A percentile compares a stretch with the other conserved stretches of the same genome.
These are phyloP conservation scores for Burhinus bistriatus DNA, from an alignment of 2,113 vertebrate species.

Conservation along the genomic window DNA sequence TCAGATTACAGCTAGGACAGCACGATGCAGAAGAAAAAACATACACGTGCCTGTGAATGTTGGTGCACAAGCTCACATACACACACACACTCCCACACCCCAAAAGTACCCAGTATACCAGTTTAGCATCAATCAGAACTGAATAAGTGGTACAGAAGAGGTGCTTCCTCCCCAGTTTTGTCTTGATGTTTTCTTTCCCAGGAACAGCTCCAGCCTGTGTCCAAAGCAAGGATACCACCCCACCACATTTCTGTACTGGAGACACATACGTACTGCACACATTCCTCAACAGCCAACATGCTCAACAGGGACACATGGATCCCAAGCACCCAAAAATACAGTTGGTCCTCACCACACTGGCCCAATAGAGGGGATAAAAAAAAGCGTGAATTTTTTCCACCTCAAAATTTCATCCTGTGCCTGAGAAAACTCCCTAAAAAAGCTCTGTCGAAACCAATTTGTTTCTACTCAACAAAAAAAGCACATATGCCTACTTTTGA, in stretches of 20 bases:
- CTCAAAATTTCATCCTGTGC: slow-evolving; percentile 60
- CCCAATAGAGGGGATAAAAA: background rate
- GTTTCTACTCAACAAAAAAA: slow-evolving; percentile 36
- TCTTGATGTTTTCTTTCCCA: background rate
- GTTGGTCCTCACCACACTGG: slow-evolving; percentile 15
- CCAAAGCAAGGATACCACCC: background rate
- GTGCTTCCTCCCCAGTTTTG: background rate
- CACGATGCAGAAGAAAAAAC: background rate
- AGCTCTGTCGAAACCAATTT: slow-evolving; percentile 20
- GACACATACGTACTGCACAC: background rate
- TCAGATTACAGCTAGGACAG: background rate
- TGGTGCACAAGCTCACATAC: background rate
- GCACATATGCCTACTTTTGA: slow-evolving; percentile 50
- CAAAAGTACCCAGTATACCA: background rate
- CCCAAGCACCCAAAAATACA: slow-evolving; percentile 43
- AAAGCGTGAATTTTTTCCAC: slow-evolving; percentile 28
- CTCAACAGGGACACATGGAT: slow-evolving; percentile 10
- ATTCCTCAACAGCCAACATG: slow-evolving; percentile 27
- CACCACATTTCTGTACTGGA: background rate
- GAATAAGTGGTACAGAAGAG: background rate
- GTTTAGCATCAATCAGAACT: background rate
- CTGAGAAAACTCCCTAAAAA: slow-evolving; percentile 68
- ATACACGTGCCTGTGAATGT: background rate
- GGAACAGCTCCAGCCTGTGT: background rate
- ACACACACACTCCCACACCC: too few relatives aligned